These are phyloP conservation scores for Drosophila infuscata DNA, from an alignment of 2,888 invertebrate genomes.

Conservation along the genomic window DNA sequence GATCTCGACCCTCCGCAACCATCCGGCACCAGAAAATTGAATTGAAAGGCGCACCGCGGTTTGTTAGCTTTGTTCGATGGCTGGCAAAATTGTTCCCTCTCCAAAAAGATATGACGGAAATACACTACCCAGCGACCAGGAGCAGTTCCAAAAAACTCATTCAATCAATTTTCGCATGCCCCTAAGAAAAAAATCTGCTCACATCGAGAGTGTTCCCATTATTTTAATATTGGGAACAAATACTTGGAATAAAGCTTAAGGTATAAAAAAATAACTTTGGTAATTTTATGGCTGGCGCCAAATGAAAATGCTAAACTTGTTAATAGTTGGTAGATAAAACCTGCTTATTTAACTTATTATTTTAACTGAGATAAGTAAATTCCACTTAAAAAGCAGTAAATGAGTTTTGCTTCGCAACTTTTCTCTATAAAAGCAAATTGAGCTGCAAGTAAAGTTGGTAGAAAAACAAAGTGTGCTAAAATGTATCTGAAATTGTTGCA, in stretches of 20 bases:
- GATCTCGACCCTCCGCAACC: slow-evolving; percentile 10
- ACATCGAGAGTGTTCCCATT: background rate
- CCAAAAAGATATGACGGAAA: slow-evolving; percentile 57
- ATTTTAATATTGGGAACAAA: background rate
- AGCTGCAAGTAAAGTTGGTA: background rate
- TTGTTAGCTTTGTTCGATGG: slow-evolving; percentile 60
- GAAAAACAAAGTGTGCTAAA: background rate
- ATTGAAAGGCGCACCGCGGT: slow-evolving; percentile 68
- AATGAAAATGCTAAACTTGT: background rate
- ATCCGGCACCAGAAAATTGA: slow-evolving; percentile 54
- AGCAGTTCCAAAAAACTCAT: slow-evolving; percentile 27
- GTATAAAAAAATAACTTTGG: too few species aligned
- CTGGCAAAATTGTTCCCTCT: slow-evolving; percentile 32
- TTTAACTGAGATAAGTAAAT: background rate
- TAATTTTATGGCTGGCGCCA: too few species aligned
- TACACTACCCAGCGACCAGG: slow-evolving; percentile 33
- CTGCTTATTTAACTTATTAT: background rate
- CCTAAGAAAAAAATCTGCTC: background rate
- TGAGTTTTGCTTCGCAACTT: background rate
- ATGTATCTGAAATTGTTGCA: slow-evolving; percentile 6
- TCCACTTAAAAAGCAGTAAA: background rate
- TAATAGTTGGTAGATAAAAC: background rate
- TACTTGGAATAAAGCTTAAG: background rate
- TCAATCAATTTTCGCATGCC: slow-evolving; percentile 1
- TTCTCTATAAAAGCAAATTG: slow-evolving; percentile 4